These are phyloP conservation scores for Eledona agricola DNA, from an alignment of 2,888 invertebrate species.

Conservation along the genomic window DNA sequence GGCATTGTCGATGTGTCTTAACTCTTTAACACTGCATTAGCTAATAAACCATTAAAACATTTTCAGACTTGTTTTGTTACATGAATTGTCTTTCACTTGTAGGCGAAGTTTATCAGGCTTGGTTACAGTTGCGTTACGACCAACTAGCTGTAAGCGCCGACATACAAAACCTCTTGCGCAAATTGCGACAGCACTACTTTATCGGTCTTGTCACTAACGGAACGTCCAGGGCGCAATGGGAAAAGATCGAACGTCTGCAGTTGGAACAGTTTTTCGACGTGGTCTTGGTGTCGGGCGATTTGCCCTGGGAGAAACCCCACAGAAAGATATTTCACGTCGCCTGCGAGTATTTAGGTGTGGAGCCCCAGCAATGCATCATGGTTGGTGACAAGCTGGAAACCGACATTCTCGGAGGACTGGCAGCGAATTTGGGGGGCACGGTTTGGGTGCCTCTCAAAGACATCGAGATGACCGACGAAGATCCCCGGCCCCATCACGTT, in stretches of 20 bases:
- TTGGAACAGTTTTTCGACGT: slow-evolving; percentile 80
- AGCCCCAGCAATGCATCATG: slow-evolving; percentile 82
- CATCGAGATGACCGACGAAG: slow-evolving; percentile 51
- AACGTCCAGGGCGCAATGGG: slow-evolving; percentile 87
- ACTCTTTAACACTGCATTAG: too few relatives aligned
- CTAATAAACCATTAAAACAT: too few relatives aligned
- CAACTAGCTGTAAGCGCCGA: slow-evolving; percentile 76
- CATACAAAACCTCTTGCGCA: slow-evolving; percentile 73
- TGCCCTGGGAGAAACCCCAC: slow-evolving; percentile 88
- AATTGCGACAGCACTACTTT: slow-evolving; percentile 77
- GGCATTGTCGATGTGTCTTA: slow-evolving; percentile 40
- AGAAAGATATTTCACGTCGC: slow-evolving; percentile 84
- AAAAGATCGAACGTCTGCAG: slow-evolving; percentile 79
- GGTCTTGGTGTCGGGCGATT: slow-evolving; percentile 82
- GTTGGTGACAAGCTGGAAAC: slow-evolving; percentile 86
- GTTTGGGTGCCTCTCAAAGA: slow-evolving; percentile 79
- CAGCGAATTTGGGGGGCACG: slow-evolving; percentile 77
- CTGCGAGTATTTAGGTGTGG: slow-evolving; percentile 77
- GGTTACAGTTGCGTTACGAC: slow-evolving; percentile 82
- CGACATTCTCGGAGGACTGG: slow-evolving; percentile 84
- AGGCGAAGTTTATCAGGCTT: slow-evolving; percentile 78
- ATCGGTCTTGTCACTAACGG: slow-evolving; percentile 88
- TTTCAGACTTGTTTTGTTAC: too few relatives aligned
- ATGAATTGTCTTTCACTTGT: slow-evolving; percentile 53
- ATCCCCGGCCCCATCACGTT: slow-evolving; percentile 71